phyloP scores from a whole-genome alignment of 2,888 invertebrate genomes.

The Oeneis ivallda region DNA sequence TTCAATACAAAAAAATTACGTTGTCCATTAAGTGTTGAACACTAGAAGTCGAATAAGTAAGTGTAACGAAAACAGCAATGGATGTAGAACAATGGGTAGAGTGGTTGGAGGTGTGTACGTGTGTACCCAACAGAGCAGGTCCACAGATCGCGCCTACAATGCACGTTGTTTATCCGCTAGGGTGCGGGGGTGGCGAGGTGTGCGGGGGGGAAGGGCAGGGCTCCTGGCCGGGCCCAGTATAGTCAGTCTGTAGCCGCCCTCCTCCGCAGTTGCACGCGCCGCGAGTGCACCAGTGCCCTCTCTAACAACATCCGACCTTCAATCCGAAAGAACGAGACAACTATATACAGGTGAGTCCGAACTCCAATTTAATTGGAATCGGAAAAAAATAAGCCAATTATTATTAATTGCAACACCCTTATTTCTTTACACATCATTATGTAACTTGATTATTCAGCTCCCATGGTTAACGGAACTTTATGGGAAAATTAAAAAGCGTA shows the following conservation, averaged over 20 bases:
- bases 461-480: constrained; percentile 12
- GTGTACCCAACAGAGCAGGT: constrained; percentile 60
- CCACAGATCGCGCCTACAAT: constrained; percentile 77
- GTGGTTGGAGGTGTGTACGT: constrained; percentile 54
- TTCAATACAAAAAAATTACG: constrained; percentile 38
- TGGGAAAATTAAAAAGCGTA: constrained; percentile 6
- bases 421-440: constrained; percentile 25
- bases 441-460: constrained; percentile 31
- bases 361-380: constrained; percentile 42
- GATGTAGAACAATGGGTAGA: constrained; percentile 35
- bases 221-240: constrained; percentile 74
- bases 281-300: constrained; percentile 63
- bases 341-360: constrained; percentile 70
- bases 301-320: constrained; percentile 73
- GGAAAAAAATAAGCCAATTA: constrained; percentile 26
- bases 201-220: constrained; percentile 47
- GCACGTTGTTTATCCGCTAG: constrained; percentile 80
- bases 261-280: constrained; percentile 61
- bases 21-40: constrained; percentile 44
- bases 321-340: constrained; percentile 76
- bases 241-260: constrained; percentile 67
- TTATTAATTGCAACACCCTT: constrained; percentile 21
- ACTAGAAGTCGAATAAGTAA: neutral
- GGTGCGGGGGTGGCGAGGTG: constrained; percentile 55
- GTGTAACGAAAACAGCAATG: constrained; percentile 31